Evolutionary conservation across 2,797 vertebrate species (phyloP).

Genomic region (Momotus momota): DNA sequence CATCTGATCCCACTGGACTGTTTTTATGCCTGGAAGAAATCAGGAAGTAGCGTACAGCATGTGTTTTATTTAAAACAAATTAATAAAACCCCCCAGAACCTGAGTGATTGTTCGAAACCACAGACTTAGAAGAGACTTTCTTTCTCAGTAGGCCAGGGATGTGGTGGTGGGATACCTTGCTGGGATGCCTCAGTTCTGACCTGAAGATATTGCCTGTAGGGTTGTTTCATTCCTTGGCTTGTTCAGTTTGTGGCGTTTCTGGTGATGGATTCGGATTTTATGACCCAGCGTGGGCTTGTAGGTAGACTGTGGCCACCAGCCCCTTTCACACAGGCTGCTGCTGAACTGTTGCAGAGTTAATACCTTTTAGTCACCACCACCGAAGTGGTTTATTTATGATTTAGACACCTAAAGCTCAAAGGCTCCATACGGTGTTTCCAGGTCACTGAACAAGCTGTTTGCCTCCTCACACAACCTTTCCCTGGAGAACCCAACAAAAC

Average conservation of each 20-base stretch:
- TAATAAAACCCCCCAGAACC: neutral
- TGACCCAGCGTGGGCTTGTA: neutral
- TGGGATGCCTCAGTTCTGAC: neutral
- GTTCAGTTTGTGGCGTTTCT: neutral
- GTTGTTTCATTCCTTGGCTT: neutral
- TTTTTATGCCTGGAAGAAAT: slow-evolving; percentile 1
- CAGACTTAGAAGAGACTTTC: neutral
- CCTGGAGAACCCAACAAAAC: neutral
- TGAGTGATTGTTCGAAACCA: neutral
- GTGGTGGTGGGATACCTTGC: neutral
- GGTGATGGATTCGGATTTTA: neutral
- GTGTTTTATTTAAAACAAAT: neutral
- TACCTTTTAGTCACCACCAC: neutral
- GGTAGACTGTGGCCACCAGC: neutral
- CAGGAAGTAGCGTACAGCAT: neutral
- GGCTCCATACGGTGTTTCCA: neutral
- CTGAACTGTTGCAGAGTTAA: neutral
- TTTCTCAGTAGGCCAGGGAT: neutral
- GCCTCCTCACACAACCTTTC: neutral
- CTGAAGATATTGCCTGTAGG: neutral
- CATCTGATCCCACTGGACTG: neutral
- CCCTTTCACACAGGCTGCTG: neutral
- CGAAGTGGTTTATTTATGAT: neutral
- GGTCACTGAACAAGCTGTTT: neutral
- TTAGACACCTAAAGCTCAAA: neutral